Evolutionary conservation across 2,888 invertebrate genomes (phyloP), one percentile per base, ranked within the genome.

Genomic region (Agrilus mali): DNA sequence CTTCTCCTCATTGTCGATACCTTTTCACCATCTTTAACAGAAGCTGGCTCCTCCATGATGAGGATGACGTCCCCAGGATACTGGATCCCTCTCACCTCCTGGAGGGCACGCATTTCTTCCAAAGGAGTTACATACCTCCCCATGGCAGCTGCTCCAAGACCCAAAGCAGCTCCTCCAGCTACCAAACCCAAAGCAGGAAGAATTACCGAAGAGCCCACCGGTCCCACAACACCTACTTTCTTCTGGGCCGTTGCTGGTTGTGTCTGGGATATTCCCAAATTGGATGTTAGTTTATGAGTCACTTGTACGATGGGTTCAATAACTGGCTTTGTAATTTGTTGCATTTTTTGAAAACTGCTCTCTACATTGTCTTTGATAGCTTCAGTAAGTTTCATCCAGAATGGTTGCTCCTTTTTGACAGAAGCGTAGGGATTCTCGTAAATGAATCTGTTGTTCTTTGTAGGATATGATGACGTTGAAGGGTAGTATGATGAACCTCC

Each of bases 151-250:
- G 85, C 86, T 5, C 85, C 86, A n/a, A 86, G 72, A 1, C 85
- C 84, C 17, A 86, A 63, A 2, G 86, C 86, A 1, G 86, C 86
- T 12, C 86, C 86, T n/a, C 86, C 85, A 8, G 86, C 85, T 56
- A 87, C 80, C 6, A 86, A 65, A 4, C 86, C 83, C 16, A 86
- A 66, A 1, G 86, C 85, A 14, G 86, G 86, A 2, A 86, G 65
- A 58, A 86, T 76, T 0, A 80, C 81, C 1, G 78, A 75, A 13
- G 70, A 67, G 2, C 71, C 70, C 7, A 70, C 69, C 1, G 78
- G 74, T 7, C 75, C 58, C 2, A 72, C 67, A 7, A 71, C 72
- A 2, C 81, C 82, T 7, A 83, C 71, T 61, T 83, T 83, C 47
- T 82, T 80, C 55, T 76, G 74, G 0, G 72, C 69, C 3, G 69